Evolutionary conservation across 2,113 vertebrate species (phyloP), one percentile per base, ranked within the genome.

Genomic region (Piprites chloris): DNA sequence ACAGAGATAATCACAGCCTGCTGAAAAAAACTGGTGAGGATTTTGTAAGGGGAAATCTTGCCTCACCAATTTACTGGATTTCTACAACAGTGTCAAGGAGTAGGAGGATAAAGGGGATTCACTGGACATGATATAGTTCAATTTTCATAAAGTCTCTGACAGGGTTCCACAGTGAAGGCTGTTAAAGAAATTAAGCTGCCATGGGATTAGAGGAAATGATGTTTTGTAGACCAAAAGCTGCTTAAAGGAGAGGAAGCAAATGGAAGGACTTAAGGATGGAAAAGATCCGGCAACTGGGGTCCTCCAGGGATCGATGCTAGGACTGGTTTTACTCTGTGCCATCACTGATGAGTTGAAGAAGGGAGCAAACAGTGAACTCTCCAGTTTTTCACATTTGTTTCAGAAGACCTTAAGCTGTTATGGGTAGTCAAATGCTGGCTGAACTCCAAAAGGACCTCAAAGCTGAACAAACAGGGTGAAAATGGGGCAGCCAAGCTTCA

Each of bases 121-220:
- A 86, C 33, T 89, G 80, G 73, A 85, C 52, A 56, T 52, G 76
- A 82, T 49, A 81, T 49, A 92, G 89, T 33, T 91, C 68, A 89
- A 93, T 96, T 90, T 93, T 82, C 76, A 82, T 81, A 96, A 95
- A 95, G 65, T 65, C 41, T 92, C 56, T 91, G 80, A 69, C 21
- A 85, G 55, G 26, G 55, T 42, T 90, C 63, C 37, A 83, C 39
- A 52, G 8, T 68, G 80, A 84, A 81, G 39, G 65, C 89, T 95
- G 85, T 93, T 95, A 93, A 59, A 95, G 80, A 96, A 85, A 91
- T 84, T 96, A 97, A 89, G 83, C 93, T 91, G 56, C 65, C 65
- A 81, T 1, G 12, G 61, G 89, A 96, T 97, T 93, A 95, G 47
- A 87, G 65, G 28, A 93, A 87, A 95, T 82, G 5, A 44, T 81